These are phyloP conservation scores for Chondrilla cf. caribensis DNA, from an alignment of 37 sponge, comb jelly and placozoan species.

Conservation along the genomic window DNA sequence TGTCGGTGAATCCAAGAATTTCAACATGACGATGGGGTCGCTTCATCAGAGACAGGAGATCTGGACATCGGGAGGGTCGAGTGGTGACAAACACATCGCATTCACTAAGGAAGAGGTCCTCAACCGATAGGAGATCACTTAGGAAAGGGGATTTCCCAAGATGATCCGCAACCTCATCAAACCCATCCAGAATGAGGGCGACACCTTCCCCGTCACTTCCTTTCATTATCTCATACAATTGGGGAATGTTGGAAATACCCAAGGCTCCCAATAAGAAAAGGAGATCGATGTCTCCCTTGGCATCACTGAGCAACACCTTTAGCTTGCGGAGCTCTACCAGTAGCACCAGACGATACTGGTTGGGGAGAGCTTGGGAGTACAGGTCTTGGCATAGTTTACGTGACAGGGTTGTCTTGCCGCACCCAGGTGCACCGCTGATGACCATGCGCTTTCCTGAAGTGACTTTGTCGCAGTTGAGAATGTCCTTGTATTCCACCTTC, in stretches of 20 bases:
- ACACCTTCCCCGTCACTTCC: background rate
- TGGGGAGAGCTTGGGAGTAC: background rate
- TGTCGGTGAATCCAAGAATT: constrained; percentile 14
- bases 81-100: constrained; percentile 18
- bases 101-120: background rate
- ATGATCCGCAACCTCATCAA: background rate
- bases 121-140: background rate
- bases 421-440: constrained; percentile 2
- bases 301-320: background rate
- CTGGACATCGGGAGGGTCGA: constrained; percentile 3
- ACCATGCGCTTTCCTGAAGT: background rate
- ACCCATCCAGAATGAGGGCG: constrained; percentile 1
- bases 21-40: background rate
- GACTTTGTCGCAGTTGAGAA: background rate
- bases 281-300: background rate
- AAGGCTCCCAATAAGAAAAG: background rate
- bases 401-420: background rate
- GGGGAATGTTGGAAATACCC: background rate
- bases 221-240: background rate
- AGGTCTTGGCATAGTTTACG: constrained; percentile 1
- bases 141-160: background rate
- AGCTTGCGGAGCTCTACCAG: background rate
- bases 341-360: background rate
- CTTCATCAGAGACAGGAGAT: background rate
- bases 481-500: background rate